A percentile compares a stretch with the other conserved stretches of the same genome.
phyloP scores from a whole-genome alignment of 2,888 invertebrate species.

The Linhomoeus sp. region DNA sequence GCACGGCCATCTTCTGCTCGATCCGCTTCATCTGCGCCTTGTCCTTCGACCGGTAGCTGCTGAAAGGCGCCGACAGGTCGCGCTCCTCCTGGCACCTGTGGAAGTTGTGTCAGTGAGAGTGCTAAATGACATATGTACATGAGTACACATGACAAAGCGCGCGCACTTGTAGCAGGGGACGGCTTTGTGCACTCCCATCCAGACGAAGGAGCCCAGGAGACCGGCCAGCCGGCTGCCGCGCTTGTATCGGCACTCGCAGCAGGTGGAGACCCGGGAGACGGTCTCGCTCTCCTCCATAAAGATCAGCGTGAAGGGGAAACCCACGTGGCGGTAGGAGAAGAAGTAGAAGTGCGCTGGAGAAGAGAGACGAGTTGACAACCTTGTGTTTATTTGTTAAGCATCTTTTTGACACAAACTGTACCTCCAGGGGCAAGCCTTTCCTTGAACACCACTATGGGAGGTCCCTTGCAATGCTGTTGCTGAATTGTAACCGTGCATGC shows the following conservation, averaged over 20 bases:
- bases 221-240: not conserved
- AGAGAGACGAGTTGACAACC: not conserved
- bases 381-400: not conserved
- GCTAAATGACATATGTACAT: too few species aligned
- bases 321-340: conserved; percentile 4
- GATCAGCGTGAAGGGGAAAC: conserved; percentile 1
- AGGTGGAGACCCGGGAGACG: not conserved
- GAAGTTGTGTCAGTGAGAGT: not conserved
- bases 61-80: conserved; percentile 1
- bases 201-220: not conserved
- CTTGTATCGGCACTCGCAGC: conserved; percentile 2
- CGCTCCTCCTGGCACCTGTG: conserved; percentile 1
- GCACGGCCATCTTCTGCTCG: not conserved
- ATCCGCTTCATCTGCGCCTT: not conserved
- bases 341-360: conserved; percentile 1
- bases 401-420: conserved; percentile 5
- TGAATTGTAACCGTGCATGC: conserved; percentile 19
- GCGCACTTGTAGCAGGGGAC: conserved; percentile 4
- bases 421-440: conserved; percentile 19
- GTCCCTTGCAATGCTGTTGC: conserved; percentile 32
- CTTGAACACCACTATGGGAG: conserved; percentile 29
- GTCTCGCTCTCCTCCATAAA: not conserved
- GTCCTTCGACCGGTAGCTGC: conserved; percentile 1
- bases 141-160: too few species aligned
- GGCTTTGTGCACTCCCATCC: conserved; percentile 3